phyloP scores from a whole-genome alignment of 2,113 vertebrate species.

The Lutjanus erythropterus region DNA sequence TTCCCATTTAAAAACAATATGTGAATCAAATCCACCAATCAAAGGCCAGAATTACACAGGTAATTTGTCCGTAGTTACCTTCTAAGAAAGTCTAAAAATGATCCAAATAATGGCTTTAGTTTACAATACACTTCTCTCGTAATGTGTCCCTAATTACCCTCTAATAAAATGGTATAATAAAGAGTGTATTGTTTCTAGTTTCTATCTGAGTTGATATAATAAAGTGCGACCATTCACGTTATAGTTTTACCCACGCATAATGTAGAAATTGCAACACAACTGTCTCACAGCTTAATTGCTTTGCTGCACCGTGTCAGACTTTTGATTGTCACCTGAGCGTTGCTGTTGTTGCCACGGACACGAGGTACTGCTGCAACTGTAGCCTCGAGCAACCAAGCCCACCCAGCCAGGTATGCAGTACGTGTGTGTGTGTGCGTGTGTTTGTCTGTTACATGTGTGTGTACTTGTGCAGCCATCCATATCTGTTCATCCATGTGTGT shows the following conservation, averaged over 20 bases:
- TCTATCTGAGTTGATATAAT: too few species aligned
- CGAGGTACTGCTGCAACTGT: conserved; percentile 57
- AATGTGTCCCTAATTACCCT: too few species aligned
- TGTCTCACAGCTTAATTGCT: background rate
- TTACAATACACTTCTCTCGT: too few species aligned
- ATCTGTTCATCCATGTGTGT: conserved; percentile 74
- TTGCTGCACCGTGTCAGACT: conserved; percentile 2
- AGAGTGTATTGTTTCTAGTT: too few species aligned
- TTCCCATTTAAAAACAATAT: too few species aligned
- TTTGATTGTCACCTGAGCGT: conserved; percentile 31
- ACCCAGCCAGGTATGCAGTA: conserved; percentile 77
- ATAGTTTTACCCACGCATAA: background rate
- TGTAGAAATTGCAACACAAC: background rate
- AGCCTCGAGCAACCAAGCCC: conserved; percentile 72
- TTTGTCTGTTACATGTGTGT: conserved; percentile 28
- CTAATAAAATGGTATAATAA: too few species aligned
- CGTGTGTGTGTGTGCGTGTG: conserved; percentile 42
- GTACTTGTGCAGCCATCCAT: conserved; percentile 44
- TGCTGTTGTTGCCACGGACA: conserved; percentile 49
- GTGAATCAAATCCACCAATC: too few species aligned
- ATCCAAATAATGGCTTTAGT: too few species aligned
- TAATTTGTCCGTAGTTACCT: too few species aligned
- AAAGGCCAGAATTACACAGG: too few species aligned
- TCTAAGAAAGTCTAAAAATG: too few species aligned
- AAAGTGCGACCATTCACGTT: background rate